Evolutionary conservation across 2,888 invertebrate species (phyloP).

Genomic region (Drosophila setosimentum): DNA sequence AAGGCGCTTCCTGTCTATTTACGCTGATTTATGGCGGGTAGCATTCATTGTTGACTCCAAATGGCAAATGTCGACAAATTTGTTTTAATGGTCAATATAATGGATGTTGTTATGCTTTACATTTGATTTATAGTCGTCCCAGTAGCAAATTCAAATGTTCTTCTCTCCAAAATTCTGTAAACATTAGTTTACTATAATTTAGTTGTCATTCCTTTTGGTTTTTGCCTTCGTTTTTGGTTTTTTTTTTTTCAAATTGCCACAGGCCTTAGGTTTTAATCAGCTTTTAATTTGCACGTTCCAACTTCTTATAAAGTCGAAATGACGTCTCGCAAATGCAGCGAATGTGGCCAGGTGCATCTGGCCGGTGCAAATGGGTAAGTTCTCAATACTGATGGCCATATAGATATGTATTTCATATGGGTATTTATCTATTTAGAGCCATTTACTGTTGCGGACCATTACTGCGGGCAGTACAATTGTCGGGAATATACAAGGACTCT

Average conservation of each 20-base stretch:
- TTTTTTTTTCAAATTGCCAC: neutral
- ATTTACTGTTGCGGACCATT: conserved; percentile 93
- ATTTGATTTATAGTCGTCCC: conserved; percentile 49
- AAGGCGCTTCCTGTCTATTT: conserved; percentile 80
- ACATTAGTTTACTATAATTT: conserved; percentile 26
- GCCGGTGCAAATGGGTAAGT: conserved; percentile 51
- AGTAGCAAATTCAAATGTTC: neutral
- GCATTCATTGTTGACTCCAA: conserved; percentile 73
- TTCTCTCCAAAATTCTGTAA: neutral
- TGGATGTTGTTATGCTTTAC: conserved; percentile 61
- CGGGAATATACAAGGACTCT: conserved; percentile 91
- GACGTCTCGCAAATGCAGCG: conserved; percentile 42
- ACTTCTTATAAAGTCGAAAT: conserved; percentile 32
- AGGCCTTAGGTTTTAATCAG: conserved; percentile 8
- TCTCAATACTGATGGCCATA: neutral
- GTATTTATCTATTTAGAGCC: conserved; percentile 86
- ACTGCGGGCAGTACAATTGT: conserved; percentile 93
- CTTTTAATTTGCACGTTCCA: conserved; percentile 27
- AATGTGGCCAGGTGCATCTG: conserved; percentile 49
- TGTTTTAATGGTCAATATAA: conserved; percentile 81
- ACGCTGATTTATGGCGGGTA: conserved; percentile 71
- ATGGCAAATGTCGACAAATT: conserved; percentile 80
- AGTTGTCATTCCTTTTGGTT: conserved; percentile 9
- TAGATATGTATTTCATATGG: neutral
- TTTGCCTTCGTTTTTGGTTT: neutral